Evolutionary conservation across 2,888 invertebrate genomes (phyloP), one percentile per base, ranked within the genome.

Genomic region (Amiota minor): DNA sequence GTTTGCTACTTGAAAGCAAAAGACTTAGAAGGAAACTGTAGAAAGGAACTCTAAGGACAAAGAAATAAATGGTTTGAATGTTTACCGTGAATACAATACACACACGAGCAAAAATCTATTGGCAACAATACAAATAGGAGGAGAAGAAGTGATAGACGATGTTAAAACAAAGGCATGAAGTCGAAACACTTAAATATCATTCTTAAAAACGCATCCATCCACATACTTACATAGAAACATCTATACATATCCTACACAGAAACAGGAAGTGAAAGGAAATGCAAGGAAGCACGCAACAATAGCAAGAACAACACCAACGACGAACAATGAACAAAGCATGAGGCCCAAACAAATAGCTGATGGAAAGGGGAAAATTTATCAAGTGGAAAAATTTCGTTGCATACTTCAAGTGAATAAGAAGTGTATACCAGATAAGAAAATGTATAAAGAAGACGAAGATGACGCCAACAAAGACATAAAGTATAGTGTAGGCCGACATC

Each of bases 81-180:
- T 2, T 35, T 35, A 35, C 35, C 2, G 35, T 35, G 35, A 35
- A 35, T 6, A 45, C 11, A 16, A 56, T 20, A 68, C 50, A 45
- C 9, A 14, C 47, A 16, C 23, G 14, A 16, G 1, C n/a, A 56
- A 70, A 61, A 47, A 61, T 49, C 70, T 70, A 70, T 70, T 70
- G 61, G 71, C 50, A 71, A 71, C 76, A 75, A 75, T 67, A 16
- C n/a, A 67, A 64, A 3, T 35, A 35, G 50, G 16, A 9, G 20
- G 20, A 50, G 65, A 62, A 70, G 61, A 53, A 69, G 18, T 61
- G 67, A 72, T 56, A 55, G 71, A 18, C 20, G 46, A 59, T 70
- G 59, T 70, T 70, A 23, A 49, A 70, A 70, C 70, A 70, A 70
- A 61, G 59, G 70, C 70, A 70, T 18, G 70, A 70, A 70, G 70